phyloP scores from a whole-genome alignment of 2,888 invertebrate species.

The Mycalesis mineus region DNA sequence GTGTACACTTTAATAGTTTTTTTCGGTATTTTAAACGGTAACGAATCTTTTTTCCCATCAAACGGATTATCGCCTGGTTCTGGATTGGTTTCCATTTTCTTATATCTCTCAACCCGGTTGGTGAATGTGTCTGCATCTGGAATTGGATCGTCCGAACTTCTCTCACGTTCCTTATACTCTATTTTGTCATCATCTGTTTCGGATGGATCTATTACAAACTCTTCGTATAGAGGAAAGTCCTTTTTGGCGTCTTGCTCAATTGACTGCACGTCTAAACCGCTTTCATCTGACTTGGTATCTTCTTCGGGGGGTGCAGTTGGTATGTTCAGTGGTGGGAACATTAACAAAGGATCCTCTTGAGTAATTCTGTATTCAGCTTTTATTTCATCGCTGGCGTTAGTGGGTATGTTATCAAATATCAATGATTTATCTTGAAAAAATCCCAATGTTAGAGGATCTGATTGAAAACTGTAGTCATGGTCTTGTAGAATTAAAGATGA shows the following conservation, averaged over 20 bases:
- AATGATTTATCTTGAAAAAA: slow-evolving; percentile 48
- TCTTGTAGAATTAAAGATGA: slow-evolving; percentile 30
- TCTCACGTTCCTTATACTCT: slow-evolving; percentile 48
- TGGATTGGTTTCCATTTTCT: slow-evolving; percentile 45
- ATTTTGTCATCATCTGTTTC: slow-evolving; percentile 64
- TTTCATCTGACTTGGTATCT: slow-evolving; percentile 58
- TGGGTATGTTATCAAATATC: slow-evolving; percentile 50
- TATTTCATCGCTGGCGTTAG: slow-evolving; percentile 58
- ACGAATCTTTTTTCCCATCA: slow-evolving; percentile 28
- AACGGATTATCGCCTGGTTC: slow-evolving; percentile 30
- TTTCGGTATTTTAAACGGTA: slow-evolving; percentile 33
- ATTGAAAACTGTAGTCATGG: slow-evolving; percentile 40
- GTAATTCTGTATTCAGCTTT: slow-evolving; percentile 54
- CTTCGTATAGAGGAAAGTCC: slow-evolving; percentile 63
- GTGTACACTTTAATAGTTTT: slow-evolving; percentile 46
- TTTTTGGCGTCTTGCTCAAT: slow-evolving; percentile 70
- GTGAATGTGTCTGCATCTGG: slow-evolving; percentile 56
- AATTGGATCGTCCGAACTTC: slow-evolving; percentile 42
- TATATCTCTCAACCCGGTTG: slow-evolving; percentile 60
- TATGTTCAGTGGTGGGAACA: slow-evolving; percentile 43
- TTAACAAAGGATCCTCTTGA: slow-evolving; percentile 42
- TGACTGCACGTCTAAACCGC: slow-evolving; percentile 61
- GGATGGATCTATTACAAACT: slow-evolving; percentile 63
- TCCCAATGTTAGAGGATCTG: slow-evolving; percentile 42
- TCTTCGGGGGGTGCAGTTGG: slow-evolving; percentile 62